phyloP scores from a whole-genome alignment of 2,888 invertebrate species.

The Calliopum simillimum region DNA sequence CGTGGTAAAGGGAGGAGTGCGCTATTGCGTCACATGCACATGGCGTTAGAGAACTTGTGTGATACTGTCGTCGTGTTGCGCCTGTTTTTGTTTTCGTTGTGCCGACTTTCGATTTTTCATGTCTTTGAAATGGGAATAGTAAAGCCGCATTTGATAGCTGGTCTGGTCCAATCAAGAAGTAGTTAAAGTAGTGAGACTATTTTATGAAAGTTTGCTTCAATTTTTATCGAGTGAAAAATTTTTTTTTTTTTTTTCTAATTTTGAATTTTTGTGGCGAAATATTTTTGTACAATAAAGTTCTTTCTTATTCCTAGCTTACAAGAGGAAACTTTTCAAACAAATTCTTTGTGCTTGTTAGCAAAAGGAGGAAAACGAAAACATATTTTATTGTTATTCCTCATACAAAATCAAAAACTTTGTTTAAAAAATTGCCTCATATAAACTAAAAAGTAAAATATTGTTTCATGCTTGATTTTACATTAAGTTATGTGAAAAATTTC shows the following conservation, averaged over 20 bases:
- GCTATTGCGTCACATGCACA: constrained; percentile 9
- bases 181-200: neutral
- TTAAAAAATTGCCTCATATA: no score
- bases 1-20: constrained; percentile 48
- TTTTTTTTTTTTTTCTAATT: neutral
- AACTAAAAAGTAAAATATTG: no score
- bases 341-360: constrained; percentile 8
- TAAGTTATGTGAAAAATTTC: no score
- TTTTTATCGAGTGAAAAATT: neutral
- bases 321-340: neutral
- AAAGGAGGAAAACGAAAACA: no score
- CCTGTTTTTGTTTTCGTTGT: constrained; percentile 38
- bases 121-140: constrained; percentile 10
- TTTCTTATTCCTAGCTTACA: no score
- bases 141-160: neutral
- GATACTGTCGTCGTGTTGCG: neutral
- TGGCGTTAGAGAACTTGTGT: constrained; percentile 29
- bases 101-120: constrained; percentile 40
- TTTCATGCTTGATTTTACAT: no score
- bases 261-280: no score
- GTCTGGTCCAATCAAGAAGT: neutral
- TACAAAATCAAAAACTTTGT: no score
- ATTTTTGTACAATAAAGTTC: no score
- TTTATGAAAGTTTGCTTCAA: neutral
- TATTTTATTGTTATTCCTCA: no score